phyloP scores from a whole-genome alignment of 1,140 invertebrate species.

The Drosophila sechellia region DNA sequence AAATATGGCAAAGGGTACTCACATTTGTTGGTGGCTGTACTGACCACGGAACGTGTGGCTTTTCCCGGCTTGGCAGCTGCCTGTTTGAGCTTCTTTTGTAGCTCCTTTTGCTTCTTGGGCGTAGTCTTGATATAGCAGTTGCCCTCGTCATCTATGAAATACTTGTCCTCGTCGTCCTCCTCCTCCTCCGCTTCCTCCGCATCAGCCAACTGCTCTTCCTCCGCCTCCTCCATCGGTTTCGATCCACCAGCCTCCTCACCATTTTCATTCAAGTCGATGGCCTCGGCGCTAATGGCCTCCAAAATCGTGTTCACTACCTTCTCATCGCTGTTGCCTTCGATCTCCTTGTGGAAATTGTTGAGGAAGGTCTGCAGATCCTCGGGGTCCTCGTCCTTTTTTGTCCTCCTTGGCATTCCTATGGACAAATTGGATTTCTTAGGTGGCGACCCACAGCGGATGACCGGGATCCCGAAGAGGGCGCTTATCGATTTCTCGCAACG shows the following conservation, averaged over 20 bases:
- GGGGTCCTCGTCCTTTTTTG: conserved; percentile 26
- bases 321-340: conserved; percentile 85
- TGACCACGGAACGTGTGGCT: background rate
- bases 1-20: background rate
- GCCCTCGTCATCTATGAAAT: conserved; percentile 85
- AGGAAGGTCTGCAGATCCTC: conserved; percentile 89
- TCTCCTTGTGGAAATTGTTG: conserved; percentile 94
- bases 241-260: conserved; percentile 14
- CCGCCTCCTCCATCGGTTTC: background rate
- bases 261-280: conserved; percentile 9
- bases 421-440: background rate
- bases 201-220: background rate
- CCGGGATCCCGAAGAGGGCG: conserved; percentile 51
- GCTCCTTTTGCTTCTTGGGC: conserved; percentile 48
- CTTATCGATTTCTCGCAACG: conserved; percentile 65
- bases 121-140: conserved; percentile 70
- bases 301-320: conserved; percentile 41
- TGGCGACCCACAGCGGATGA: conserved; percentile 72
- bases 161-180: conserved; percentile 84
- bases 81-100: conserved; percentile 45
- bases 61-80: background rate
- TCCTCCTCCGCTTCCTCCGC: conserved; percentile 78
- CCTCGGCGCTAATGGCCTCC: conserved; percentile 18
- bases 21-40: conserved; percentile 42
- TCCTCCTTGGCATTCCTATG: conserved; percentile 50